Conservation (phyloP, 2,797 vertebrate species). For the Lycodopsis pacificus region DNA sequence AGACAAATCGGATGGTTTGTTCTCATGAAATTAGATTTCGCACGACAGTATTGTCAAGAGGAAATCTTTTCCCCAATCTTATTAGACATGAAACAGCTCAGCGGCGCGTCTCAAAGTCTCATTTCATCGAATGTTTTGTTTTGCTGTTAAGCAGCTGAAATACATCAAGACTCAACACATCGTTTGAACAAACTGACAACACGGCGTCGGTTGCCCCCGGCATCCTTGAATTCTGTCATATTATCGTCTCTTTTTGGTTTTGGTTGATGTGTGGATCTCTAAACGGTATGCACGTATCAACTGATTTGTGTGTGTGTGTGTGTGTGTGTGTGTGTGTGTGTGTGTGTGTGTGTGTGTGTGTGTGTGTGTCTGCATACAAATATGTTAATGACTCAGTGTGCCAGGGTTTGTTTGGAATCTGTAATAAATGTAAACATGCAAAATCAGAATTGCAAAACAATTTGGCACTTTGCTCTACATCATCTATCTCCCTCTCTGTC, state of each 20-base stretch:
- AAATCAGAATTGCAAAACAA: conserved; percentile 28
- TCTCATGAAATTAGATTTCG: conserved; percentile 40
- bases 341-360: background rate
- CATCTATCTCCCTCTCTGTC: conserved; percentile 15
- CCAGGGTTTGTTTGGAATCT: conserved; percentile 24
- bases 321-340: conserved; percentile 4
- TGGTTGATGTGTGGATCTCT: background rate
- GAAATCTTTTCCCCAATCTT: conserved; percentile 28
- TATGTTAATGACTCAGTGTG: conserved; percentile 13
- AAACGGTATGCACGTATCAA: background rate
- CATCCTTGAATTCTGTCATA: conserved; percentile 9
- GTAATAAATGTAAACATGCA: conserved; percentile 22
- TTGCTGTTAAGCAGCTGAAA: conserved; percentile 23
- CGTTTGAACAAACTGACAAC: conserved; percentile 16
- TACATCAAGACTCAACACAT: conserved; percentile 1
- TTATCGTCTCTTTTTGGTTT: conserved; percentile 12
- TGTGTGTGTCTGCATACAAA: conserved; percentile 16
- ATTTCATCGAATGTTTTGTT: conserved; percentile 38
- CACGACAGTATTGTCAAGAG: conserved; percentile 30
- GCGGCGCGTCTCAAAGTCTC: conserved; percentile 14
- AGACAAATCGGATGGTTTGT: conserved; percentile 33
- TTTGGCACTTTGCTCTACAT: conserved; percentile 19
- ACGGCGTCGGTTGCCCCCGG: background rate
- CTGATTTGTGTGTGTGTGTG: background rate
- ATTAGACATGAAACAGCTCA: conserved; percentile 32